Percentiles rank a stretch among this genome's conserved stretches.
phyloP scores from a whole-genome alignment of 2,113 vertebrate genomes.

The Arothron firmamentum region DNA sequence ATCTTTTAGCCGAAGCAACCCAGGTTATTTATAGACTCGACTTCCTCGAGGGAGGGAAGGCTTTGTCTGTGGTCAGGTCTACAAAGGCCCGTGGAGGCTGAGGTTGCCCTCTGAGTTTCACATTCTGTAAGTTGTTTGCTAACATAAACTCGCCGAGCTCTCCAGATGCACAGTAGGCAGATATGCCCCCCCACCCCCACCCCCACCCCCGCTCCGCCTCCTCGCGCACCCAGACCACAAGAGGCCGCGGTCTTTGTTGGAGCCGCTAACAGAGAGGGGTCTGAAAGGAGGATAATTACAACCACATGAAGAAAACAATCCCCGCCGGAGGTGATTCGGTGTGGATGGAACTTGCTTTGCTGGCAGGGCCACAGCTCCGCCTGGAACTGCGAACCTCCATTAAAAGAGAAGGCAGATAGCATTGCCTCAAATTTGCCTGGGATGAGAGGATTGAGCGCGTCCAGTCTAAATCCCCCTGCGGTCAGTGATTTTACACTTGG shows the following conservation, averaged over 20 bases:
- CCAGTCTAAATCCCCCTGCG: conserved; percentile 9
- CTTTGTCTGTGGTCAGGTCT: background rate
- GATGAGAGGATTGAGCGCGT: no score
- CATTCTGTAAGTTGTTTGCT: conserved; percentile 41
- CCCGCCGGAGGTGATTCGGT: conserved; percentile 35
- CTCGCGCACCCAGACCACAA: conserved; percentile 43
- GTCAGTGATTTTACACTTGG: conserved; percentile 2
- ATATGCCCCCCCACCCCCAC: conserved; percentile 1
- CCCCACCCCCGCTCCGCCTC: background rate
- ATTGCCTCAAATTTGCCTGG: no score
- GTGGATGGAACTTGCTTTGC: conserved; percentile 7
- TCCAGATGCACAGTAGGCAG: conserved; percentile 39
- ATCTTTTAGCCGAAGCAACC: background rate
- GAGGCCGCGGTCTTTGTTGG: conserved; percentile 54
- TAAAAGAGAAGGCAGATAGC: background rate
- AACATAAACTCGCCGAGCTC: conserved; percentile 25
- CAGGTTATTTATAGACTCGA: background rate
- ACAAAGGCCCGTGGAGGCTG: conserved; percentile 6
- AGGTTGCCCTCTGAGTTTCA: conserved; percentile 27
- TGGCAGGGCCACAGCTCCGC: background rate
- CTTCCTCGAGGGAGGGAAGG: background rate
- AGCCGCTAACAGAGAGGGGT: conserved; percentile 58
- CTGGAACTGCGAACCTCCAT: no score
- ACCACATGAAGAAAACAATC: conserved; percentile 65
- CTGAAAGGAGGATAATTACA: conserved; percentile 64